Evolutionary conservation across 1,140 invertebrate genomes (phyloP).

Genomic region (Odontomachus brunneus): DNA sequence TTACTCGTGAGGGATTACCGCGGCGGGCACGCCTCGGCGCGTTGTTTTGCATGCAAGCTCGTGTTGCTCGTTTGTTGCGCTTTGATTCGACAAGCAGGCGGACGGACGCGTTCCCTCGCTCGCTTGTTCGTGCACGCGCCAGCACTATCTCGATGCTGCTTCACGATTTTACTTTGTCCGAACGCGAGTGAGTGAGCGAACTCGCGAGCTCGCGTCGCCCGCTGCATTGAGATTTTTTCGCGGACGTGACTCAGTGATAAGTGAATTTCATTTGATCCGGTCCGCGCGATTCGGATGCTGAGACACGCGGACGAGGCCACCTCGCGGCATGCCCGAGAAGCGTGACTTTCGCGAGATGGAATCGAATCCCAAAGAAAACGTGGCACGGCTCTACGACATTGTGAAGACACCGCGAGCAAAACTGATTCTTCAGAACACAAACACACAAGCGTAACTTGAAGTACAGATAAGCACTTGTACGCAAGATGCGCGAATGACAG

Average conservation of each 20-base stretch:
- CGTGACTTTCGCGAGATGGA: not conserved
- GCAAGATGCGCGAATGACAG: too few species aligned
- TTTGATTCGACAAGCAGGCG: constrained; percentile 58
- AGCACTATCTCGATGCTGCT: constrained; percentile 18
- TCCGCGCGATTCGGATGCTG: constrained; percentile 18
- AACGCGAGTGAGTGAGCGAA: not conserved
- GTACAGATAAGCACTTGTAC: too few species aligned
- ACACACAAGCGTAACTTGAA: too few species aligned
- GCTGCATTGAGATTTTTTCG: constrained; percentile 49
- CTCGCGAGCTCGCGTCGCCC: too few species aligned
- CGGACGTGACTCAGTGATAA: constrained; percentile 48
- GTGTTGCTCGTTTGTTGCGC: constrained; percentile 60
- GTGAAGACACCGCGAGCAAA: too few species aligned
- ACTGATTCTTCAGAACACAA: too few species aligned
- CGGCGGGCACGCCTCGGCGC: constrained; percentile 49
- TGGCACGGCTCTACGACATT: too few species aligned
- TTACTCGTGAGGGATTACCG: constrained; percentile 54
- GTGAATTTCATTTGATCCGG: constrained; percentile 43
- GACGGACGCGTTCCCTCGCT: not conserved
- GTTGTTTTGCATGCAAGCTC: constrained; percentile 61
- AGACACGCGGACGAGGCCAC: not conserved
- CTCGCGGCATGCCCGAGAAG: not conserved
- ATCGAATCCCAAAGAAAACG: too few species aligned
- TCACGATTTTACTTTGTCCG: constrained; percentile 54
- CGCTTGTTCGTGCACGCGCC: not conserved